These are phyloP conservation scores for Hymenopus coronatus DNA, from an alignment of 2,888 invertebrate species.

Conservation along the genomic window DNA sequence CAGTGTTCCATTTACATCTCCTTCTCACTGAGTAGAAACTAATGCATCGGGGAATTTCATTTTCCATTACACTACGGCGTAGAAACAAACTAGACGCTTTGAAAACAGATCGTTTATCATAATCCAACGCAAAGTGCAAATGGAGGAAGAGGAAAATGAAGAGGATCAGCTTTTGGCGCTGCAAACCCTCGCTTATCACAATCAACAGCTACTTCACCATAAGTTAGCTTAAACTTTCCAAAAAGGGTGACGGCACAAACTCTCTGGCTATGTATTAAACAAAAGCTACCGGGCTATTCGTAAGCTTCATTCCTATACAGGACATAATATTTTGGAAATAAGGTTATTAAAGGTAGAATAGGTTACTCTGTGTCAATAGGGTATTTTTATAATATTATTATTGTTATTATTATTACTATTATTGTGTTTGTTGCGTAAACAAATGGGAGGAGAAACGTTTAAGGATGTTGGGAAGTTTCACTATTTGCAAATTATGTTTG, in stretches of 20 bases:
- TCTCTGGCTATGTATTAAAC: not conserved
- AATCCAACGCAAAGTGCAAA: not conserved
- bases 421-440: too few species aligned
- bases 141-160: not conserved
- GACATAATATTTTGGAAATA: not conserved
- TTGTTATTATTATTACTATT: too few species aligned
- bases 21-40: not conserved
- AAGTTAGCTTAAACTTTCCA: not conserved
- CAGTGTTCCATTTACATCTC: not conserved
- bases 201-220: not conserved
- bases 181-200: not conserved
- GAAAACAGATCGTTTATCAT: not conserved
- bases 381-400: too few species aligned
- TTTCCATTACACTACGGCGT: not conserved
- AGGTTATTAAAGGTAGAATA: too few species aligned
- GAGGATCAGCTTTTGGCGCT: not conserved
- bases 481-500: too few species aligned
- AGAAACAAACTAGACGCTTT: not conserved
- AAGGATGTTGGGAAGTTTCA: too few species aligned
- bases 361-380: too few species aligned
- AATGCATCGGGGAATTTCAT: not conserved
- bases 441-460: too few species aligned
- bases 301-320: not conserved
- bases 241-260: not conserved
- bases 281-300: not conserved